These are phyloP conservation scores for Antrozous pallidus DNA, from an alignment of 2,797 vertebrate genomes.

Conservation along the genomic window DNA sequence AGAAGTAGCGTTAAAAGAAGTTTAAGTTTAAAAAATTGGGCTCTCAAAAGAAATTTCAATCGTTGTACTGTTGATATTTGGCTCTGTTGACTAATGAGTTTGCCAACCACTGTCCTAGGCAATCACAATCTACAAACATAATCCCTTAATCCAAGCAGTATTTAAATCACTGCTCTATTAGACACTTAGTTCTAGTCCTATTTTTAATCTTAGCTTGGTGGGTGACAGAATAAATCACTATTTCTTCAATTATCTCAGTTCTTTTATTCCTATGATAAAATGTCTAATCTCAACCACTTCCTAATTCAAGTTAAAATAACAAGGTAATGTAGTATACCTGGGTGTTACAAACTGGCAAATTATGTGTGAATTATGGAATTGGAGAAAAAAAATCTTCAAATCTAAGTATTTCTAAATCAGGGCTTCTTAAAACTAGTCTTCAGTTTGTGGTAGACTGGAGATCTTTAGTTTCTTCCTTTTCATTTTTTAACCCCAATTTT, in stretches of 20 bases:
- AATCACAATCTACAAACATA: conserved; percentile 18
- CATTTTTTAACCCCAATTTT: background rate
- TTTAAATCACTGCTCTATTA: conserved; percentile 9
- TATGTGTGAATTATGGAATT: background rate
- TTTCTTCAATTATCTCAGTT: background rate
- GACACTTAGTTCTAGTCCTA: background rate
- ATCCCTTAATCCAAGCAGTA: background rate
- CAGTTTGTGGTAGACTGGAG: background rate
- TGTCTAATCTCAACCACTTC: conserved; percentile 8
- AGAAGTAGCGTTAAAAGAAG: too few relatives aligned
- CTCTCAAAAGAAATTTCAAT: too few relatives aligned
- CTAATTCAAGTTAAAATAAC: background rate
- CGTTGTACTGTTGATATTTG: too few relatives aligned
- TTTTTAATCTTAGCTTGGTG: background rate
- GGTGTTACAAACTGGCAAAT: conserved; percentile 7
- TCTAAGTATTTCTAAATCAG: conserved; percentile 22
- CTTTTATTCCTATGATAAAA: conserved; percentile 20
- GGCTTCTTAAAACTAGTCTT: conserved; percentile 30
- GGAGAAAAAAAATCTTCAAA: conserved; percentile 16
- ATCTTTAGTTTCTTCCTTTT: background rate
- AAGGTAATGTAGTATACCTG: background rate
- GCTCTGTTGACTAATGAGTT: too few relatives aligned
- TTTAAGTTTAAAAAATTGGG: too few relatives aligned
- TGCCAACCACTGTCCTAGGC: background rate
- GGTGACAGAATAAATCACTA: background rate